Conservation (phyloP, 1,140 invertebrate genomes). For the Ctenoplectra terminalis region DNA sequence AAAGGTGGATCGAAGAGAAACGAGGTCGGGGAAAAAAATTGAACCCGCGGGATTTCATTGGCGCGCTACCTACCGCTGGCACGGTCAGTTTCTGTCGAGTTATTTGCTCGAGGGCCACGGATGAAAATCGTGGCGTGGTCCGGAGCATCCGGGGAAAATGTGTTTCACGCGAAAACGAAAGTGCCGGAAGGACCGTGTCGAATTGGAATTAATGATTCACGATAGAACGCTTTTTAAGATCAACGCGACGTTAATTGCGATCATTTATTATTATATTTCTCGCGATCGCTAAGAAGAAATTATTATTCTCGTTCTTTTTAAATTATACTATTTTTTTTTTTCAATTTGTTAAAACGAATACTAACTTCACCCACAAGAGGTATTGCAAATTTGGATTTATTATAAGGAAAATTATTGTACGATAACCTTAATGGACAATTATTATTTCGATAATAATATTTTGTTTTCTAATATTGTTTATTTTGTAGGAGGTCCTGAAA, state of each 20-base stretch:
- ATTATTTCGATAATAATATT: no score
- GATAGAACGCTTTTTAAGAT: slow-evolving; percentile 15
- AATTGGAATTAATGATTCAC: slow-evolving; percentile 26
- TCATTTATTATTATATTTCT: background rate
- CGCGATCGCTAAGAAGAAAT: background rate
- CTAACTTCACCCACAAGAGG: no score
- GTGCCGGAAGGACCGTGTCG: background rate
- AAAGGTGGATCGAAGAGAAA: slow-evolving; percentile 62
- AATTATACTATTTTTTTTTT: no score
- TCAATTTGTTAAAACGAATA: no score
- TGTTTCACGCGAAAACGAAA: slow-evolving; percentile 34
- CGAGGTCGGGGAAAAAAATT: slow-evolving; percentile 65
- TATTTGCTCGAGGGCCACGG: slow-evolving; percentile 44
- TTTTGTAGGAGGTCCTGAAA: no score
- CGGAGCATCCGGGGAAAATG: background rate
- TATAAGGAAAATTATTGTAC: no score
- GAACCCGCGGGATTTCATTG: slow-evolving; percentile 68
- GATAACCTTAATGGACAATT: no score
- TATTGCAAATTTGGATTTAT: no score
- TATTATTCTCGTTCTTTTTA: background rate
- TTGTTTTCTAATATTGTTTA: no score
- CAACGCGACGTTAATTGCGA: no score
- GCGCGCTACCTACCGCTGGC: slow-evolving; percentile 51
- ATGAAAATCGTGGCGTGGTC: slow-evolving; percentile 46
- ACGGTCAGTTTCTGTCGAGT: slow-evolving; percentile 61